These are phyloP conservation scores for Micrasema minimum DNA, from an alignment of 1,140 invertebrate species.

Conservation along the genomic window DNA sequence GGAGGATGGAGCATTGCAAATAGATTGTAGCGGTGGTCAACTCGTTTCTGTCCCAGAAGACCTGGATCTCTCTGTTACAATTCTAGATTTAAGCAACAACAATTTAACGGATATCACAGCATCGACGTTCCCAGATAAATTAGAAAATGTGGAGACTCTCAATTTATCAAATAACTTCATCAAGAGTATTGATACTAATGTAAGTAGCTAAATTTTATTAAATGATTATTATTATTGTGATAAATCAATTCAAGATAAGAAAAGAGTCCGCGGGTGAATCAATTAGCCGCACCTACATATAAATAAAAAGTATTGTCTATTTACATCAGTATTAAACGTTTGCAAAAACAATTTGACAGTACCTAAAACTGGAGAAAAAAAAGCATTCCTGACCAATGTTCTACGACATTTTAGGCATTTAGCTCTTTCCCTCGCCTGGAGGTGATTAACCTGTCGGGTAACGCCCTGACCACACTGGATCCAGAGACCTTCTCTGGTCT, in stretches of 20 bases:
- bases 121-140: constrained; percentile 52
- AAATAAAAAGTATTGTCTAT: no score
- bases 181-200: constrained; percentile 56
- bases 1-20: constrained; percentile 55
- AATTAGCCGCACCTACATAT: neutral
- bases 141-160: constrained; percentile 57
- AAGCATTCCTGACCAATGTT: no score
- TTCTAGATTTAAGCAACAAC: constrained; percentile 23
- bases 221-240: neutral
- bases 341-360: no score
- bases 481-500: constrained; percentile 64
- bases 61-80: constrained; percentile 53
- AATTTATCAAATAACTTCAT: constrained; percentile 57
- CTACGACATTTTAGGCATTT: constrained; percentile 52
- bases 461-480: constrained; percentile 64
- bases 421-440: constrained; percentile 48
- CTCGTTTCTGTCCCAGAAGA: constrained; percentile 58
- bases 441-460: constrained; percentile 64
- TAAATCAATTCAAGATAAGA: constrained; percentile 3
- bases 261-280: neutral
- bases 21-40: constrained; percentile 59
- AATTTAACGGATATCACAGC: constrained; percentile 10
- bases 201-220: constrained; percentile 31
- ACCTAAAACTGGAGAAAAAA: no score
- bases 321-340: no score